A percentile compares a stretch with the other conserved stretches of the same genome.
Evolutionary conservation across 1,140 invertebrate genomes (phyloP).

Genomic region (Lineus longissimus): DNA sequence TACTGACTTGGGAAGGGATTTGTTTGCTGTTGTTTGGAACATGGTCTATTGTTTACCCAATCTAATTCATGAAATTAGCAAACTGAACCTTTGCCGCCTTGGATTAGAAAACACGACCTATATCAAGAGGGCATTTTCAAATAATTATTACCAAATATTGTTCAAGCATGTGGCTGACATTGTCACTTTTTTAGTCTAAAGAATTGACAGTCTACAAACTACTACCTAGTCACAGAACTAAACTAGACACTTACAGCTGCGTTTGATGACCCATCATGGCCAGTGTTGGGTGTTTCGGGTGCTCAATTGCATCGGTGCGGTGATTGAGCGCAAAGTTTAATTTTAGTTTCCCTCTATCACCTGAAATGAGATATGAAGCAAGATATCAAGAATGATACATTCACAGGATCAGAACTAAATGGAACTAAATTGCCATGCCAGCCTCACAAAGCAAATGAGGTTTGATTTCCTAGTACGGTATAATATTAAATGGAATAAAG

Average conservation of each 20-base stretch:
- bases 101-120: no score
- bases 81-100: no score
- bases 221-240: background rate
- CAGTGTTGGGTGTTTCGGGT: conserved; percentile 17
- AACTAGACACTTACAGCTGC: conserved; percentile 30
- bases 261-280: conserved; percentile 31
- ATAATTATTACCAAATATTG: no score
- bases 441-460: background rate
- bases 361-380: background rate
- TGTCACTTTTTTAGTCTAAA: no score
- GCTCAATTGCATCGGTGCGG: conserved; percentile 1
- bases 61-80: no score
- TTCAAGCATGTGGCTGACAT: no score
- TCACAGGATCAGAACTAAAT: background rate
- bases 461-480: background rate
- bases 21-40: no score
- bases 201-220: background rate
- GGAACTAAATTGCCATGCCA: conserved; percentile 9
- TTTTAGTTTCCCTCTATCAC: background rate
- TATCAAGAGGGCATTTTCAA: no score
- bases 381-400: background rate
- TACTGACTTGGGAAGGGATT: no score
- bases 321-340: conserved; percentile 8
- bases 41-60: no score
- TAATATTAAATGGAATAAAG: background rate